Conservation (phyloP, 2,888 invertebrate species). For the Corythucha ciliata region DNA sequence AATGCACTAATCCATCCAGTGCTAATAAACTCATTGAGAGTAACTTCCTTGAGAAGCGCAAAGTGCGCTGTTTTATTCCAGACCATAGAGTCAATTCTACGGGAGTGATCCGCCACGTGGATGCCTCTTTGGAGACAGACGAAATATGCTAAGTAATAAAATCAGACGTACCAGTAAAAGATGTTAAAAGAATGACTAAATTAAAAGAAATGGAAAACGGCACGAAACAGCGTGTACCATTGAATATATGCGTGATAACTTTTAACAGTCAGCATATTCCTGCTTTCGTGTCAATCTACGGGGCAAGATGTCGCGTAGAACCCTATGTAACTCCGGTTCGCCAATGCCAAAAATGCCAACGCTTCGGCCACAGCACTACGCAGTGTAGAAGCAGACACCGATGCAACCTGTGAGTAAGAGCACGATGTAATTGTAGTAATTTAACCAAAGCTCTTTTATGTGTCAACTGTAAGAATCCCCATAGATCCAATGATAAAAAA, state of each 20-base stretch:
- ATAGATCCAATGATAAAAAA: too few species aligned
- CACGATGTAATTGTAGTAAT: not conserved
- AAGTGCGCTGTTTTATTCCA: not conserved
- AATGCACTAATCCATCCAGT: not conserved
- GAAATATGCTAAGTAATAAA: not conserved
- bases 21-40: conserved; percentile 1
- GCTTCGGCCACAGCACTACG: conserved; percentile 2
- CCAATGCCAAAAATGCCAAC: conserved; percentile 9
- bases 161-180: not conserved
- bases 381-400: conserved; percentile 6
- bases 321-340: not conserved
- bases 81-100: not conserved
- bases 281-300: conserved; percentile 2
- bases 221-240: not conserved
- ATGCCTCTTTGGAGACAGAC: not conserved
- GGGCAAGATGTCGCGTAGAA: not conserved
- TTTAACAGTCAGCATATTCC: conserved; percentile 1
- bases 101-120: conserved; percentile 1
- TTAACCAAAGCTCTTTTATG: too few species aligned
- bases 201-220: not conserved
- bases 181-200: not conserved
- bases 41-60: not conserved
- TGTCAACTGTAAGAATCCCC: too few species aligned
- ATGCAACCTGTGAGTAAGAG: not conserved
- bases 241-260: not conserved